phyloP scores from a whole-genome alignment of 2,888 invertebrate species.

The Cheilosia soror region DNA sequence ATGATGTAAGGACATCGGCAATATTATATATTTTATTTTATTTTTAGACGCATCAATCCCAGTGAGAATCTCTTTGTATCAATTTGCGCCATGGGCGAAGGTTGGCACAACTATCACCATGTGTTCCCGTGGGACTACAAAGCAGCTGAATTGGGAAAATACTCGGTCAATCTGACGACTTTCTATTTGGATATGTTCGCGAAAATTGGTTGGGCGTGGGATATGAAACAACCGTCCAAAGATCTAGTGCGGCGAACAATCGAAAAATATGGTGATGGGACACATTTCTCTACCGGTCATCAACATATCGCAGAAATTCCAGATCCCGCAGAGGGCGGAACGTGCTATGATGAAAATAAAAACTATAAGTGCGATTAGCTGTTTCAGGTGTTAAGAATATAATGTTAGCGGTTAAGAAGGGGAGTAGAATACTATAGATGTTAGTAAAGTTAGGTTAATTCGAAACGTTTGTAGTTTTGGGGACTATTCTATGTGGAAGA shows the following conservation, averaged over 20 bases:
- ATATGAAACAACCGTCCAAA: conserved; percentile 88
- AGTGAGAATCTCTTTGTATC: conserved; percentile 91
- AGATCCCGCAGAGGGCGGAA: conserved; percentile 77
- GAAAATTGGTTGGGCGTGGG: conserved; percentile 90
- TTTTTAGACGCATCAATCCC: conserved; percentile 89
- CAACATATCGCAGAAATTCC: conserved; percentile 81
- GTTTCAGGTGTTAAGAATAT: conserved; percentile 12
- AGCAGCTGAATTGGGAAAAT: conserved; percentile 92
- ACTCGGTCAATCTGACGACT: conserved; percentile 89
- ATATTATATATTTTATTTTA: background rate
- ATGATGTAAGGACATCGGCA: background rate
- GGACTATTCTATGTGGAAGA: conserved; percentile 26
- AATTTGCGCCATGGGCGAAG: conserved; percentile 91
- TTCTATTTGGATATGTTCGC: conserved; percentile 88
- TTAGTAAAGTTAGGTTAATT: conserved; percentile 46
- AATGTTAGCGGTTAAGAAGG: conserved; percentile 39
- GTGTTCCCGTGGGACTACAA: conserved; percentile 97
- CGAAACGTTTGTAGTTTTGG: conserved; percentile 24
- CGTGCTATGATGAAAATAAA: conserved; percentile 61
- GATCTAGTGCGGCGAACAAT: conserved; percentile 86
- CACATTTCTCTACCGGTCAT: conserved; percentile 80
- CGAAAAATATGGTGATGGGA: conserved; percentile 84
- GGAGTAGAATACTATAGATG: conserved; percentile 42
- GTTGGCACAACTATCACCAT: conserved; percentile 98
- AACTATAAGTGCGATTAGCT: conserved; percentile 64